Evolutionary conservation across 1,140 invertebrate genomes (phyloP).

Genomic region (Drosophila chauvacae): DNA sequence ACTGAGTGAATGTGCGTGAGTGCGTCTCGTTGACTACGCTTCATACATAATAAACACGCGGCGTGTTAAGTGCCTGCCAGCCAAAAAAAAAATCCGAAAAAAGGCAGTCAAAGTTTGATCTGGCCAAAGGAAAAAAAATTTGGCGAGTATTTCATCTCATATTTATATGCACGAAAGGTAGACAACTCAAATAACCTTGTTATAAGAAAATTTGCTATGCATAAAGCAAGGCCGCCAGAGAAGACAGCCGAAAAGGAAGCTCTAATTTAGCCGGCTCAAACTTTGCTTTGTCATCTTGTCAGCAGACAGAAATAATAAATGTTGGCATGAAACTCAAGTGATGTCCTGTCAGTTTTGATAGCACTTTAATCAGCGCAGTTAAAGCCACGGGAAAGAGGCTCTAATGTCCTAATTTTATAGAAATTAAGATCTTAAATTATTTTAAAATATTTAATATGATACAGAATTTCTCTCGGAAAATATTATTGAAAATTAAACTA

Average conservation of each 20-base stretch:
- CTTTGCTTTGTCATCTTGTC: conserved; percentile 42
- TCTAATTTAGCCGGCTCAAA: conserved; percentile 27
- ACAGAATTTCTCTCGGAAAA: too few relatives aligned
- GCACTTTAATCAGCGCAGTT: conserved; percentile 2
- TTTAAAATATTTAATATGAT: too few relatives aligned
- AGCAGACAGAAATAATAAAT: conserved; percentile 22
- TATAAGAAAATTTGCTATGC: conserved; percentile 42
- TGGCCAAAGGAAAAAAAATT: conserved; percentile 7
- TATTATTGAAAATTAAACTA: too few relatives aligned
- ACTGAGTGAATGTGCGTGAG: conserved; percentile 55
- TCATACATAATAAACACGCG: conserved; percentile 81
- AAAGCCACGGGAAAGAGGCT: background rate
- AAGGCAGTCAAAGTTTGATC: conserved; percentile 33
- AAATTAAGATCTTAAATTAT: too few relatives aligned
- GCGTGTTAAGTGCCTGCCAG: conserved; percentile 73
- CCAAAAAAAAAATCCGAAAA: conserved; percentile 19
- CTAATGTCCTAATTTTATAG: background rate
- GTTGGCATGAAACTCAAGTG: conserved; percentile 32
- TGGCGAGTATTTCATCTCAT: conserved; percentile 40
- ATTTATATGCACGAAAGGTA: conserved; percentile 50
- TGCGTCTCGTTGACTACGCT: conserved; percentile 77
- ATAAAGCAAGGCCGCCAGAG: conserved; percentile 22
- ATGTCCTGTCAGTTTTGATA: conserved; percentile 2
- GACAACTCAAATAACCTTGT: conserved; percentile 49
- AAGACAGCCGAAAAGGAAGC: background rate